Evolutionary conservation across 1,140 invertebrate genomes (phyloP), one percentile per base, ranked within the genome.

Genomic region (Rhizoglyphus robini): DNA sequence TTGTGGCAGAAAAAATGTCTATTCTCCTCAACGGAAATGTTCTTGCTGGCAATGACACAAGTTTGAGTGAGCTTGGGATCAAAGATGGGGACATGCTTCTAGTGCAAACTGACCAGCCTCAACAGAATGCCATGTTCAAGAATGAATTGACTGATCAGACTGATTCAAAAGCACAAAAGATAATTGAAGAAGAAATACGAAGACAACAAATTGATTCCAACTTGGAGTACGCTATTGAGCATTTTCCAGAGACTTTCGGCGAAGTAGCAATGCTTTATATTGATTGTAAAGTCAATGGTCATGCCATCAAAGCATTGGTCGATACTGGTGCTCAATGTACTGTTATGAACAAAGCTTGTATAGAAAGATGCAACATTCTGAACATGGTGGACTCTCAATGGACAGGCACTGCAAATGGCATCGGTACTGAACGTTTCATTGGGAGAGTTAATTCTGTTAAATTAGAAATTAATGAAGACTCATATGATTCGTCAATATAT

Each of bases 201-300:
- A 75, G 65, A 13, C 18, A 63, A 66, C 30, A 63, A 18, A 58
- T 66, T 51, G 91, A 97, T 79, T 88, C 88, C 0, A 97, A 97
- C 74, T 97, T 97, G 94, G 91, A 96, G 73, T 90, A 90, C 0
- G 95, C 94, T 0, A 96, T 98, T 83, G 94, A 98, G 74, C 93
- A 90, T 74, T 92, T 94, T 78, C 95, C 95, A 0, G 94, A 98
- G 76, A 94, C 88, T 23, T 98, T 97, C 79, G 95, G 92, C 51
- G 92, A 90, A 20, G 94, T 98, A 48, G 84, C 89, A 15, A 98
- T 98, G 94, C 80, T 98, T 41, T 98, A 97, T 73, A 94, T 98
- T 63, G 88, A 94, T 74, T 94, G 90, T 73, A 86, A 85, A 78
- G 91, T 98, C 0, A 97, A 98, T 79, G 93, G 92, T 68, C 84